Percentiles rank a stretch among this genome's conserved stretches.
Evolutionary conservation across 2,888 invertebrate species (phyloP).

Genomic region (Eilema depressum): DNA sequence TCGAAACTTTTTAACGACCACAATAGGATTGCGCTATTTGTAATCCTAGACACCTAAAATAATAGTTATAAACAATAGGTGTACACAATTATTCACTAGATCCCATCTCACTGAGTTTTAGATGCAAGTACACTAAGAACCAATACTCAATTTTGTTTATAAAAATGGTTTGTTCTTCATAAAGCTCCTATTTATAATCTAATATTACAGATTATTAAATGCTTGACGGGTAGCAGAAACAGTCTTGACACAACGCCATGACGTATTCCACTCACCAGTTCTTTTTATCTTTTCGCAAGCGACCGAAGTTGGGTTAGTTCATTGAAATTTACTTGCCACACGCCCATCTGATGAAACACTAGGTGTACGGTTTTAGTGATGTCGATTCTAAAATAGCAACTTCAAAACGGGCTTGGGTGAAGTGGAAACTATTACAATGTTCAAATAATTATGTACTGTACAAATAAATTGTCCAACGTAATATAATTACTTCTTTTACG

Average conservation of each 20-base stretch:
- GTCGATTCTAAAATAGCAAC: not conserved
- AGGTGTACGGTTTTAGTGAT: not conserved
- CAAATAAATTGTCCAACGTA: not conserved
- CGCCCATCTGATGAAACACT: not conserved
- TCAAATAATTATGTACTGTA: not conserved
- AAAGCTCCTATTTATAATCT: no score
- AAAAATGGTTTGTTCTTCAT: not conserved
- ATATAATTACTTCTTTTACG: no score
- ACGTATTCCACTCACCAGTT: not conserved
- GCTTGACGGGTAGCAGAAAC: not conserved
- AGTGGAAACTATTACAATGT: not conserved
- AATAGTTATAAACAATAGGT: not conserved
- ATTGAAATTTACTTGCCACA: not conserved
- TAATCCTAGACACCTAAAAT: not conserved
- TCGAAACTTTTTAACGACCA: constrained; percentile 20
- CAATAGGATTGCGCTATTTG: not conserved
- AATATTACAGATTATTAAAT: not conserved
- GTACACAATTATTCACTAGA: no score
- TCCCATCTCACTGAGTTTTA: not conserved
- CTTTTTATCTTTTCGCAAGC: not conserved
- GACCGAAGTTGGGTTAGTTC: not conserved
- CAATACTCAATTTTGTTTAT: not conserved
- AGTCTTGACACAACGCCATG: not conserved
- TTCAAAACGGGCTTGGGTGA: not conserved
- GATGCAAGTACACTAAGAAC: not conserved